These are phyloP conservation scores for Hirtodrosophila alboralis DNA, from an alignment of 2,888 invertebrate species.

Conservation along the genomic window DNA sequence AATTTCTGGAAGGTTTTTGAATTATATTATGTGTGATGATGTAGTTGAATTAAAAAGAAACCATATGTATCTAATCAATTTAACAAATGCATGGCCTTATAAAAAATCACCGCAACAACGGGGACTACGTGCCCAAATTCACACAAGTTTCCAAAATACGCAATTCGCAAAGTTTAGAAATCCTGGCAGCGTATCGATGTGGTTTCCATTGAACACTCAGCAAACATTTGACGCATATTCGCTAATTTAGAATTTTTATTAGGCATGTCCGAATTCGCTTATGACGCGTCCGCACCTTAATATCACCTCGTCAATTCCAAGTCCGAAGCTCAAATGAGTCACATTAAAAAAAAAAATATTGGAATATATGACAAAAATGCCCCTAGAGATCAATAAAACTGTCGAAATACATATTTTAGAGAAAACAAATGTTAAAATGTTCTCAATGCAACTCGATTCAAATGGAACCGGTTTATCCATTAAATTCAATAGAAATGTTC, in stretches of 20 bases:
- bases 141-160: slow-evolving; percentile 43
- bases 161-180: slow-evolving; percentile 41
- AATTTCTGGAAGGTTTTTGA: too few species aligned
- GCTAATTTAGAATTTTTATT: slow-evolving; percentile 35
- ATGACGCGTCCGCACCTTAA: slow-evolving; percentile 42
- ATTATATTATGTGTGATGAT: too few species aligned
- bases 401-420: slow-evolving; percentile 57
- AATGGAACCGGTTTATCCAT: slow-evolving; percentile 36
- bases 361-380: slow-evolving; percentile 55
- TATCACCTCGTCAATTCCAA: slow-evolving; percentile 41
- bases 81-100: background rate
- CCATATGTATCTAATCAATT: background rate
- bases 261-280: slow-evolving; percentile 36
- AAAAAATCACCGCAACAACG: background rate
- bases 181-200: slow-evolving; percentile 48
- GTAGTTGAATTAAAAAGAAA: background rate
- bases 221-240: slow-evolving; percentile 48
- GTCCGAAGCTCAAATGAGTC: slow-evolving; percentile 63
- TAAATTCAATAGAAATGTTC: slow-evolving; percentile 70
- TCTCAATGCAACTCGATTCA: slow-evolving; percentile 34
- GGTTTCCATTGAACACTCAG: slow-evolving; percentile 28
- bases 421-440: slow-evolving; percentile 44
- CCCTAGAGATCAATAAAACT: slow-evolving; percentile 69
- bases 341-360: slow-evolving; percentile 56
- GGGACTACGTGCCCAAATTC: slow-evolving; percentile 56